These are phyloP conservation scores for Mythimna albipuncta DNA, from an alignment of 2,888 invertebrate species.

Conservation along the genomic window DNA sequence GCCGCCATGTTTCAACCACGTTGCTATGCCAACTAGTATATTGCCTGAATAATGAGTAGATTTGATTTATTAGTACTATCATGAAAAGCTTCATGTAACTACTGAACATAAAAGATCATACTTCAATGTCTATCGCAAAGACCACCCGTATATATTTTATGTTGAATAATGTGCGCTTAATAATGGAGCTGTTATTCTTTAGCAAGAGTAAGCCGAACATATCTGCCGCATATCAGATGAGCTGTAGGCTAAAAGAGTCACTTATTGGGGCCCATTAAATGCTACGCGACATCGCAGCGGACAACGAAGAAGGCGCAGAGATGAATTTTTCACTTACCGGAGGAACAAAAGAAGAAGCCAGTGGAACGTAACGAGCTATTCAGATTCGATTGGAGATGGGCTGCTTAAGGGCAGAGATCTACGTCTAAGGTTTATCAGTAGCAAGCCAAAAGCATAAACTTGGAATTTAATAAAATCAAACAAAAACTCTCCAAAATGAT, in stretches of 20 bases:
- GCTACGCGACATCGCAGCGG: too few species aligned
- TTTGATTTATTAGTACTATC: constrained; percentile 49
- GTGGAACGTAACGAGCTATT: too few species aligned
- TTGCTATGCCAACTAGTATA: constrained; percentile 53
- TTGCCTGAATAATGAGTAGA: constrained; percentile 55
- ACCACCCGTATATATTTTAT: not conserved
- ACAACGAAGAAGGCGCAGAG: too few species aligned
- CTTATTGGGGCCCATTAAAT: too few species aligned
- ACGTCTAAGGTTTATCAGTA: not conserved
- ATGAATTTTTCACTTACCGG: too few species aligned
- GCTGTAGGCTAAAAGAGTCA: too few species aligned
- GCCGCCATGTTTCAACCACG: constrained; percentile 44
- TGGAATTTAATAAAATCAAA: not conserved
- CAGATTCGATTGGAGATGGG: too few species aligned
- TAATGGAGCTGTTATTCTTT: too few species aligned
- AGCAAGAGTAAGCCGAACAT: too few species aligned
- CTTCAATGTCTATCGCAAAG: constrained; percentile 19
- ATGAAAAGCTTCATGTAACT: constrained; percentile 27
- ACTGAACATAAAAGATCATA: constrained; percentile 10
- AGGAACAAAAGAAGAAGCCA: too few species aligned
- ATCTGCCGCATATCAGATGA: too few species aligned
- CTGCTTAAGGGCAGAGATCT: not conserved
- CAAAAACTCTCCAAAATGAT: not conserved
- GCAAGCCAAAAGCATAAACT: not conserved
- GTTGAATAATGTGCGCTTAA: constrained; percentile 7